Conservation (phyloP, 2,113 vertebrate species). For the Psephotus haematonotus region DNA sequence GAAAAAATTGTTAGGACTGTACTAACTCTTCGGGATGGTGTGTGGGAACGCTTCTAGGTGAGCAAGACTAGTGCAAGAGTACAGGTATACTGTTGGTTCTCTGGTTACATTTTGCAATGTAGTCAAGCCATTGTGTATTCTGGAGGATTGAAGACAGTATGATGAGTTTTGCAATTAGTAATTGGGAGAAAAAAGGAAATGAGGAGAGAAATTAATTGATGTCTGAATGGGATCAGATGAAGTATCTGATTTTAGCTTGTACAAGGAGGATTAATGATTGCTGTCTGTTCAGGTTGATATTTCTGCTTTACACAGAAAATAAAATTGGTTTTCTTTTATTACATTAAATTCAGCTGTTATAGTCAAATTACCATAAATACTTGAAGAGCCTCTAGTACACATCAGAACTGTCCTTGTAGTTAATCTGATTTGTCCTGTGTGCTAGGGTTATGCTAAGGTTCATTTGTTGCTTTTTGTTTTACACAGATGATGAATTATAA, state of each 20-base stretch:
- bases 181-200: neutral
- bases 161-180: neutral
- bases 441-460: neutral
- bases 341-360: neutral
- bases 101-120: neutral
- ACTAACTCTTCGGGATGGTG: neutral
- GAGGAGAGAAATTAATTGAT: neutral
- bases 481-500: neutral
- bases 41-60: neutral
- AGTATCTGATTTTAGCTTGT: neutral
- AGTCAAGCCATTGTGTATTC: neutral
- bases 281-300: neutral
- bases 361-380: neutral
- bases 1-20: neutral
- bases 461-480: neutral
- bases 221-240: neutral
- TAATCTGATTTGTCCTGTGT: conserved; percentile 4
- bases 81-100: neutral
- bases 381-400: neutral
- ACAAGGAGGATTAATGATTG: neutral
- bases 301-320: neutral
- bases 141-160: neutral
- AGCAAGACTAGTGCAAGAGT: neutral
- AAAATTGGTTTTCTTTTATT: neutral
- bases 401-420: neutral